Evolutionary conservation across 2,797 vertebrate species (phyloP), one percentile per base, ranked within the genome.

Genomic region (Falco columbarius): DNA sequence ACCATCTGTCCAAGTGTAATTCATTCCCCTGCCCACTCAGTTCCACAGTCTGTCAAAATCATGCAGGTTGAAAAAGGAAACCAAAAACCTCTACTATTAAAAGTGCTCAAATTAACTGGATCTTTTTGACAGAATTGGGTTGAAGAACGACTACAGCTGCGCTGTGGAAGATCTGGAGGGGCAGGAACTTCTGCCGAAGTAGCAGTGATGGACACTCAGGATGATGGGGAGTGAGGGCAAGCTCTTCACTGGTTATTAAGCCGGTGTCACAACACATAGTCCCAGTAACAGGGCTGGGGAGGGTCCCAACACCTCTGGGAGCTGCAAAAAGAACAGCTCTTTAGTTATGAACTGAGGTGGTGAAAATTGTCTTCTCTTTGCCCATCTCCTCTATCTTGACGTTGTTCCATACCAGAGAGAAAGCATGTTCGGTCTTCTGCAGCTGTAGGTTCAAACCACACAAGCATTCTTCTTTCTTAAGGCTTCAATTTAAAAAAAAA

Each of bases 41-140:
- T 80, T 92, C 93, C 63, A 66, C 95, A 84, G 95, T 96, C 95
- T 96, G 95, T 96, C 92, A 96, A 75, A 95, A 92, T 19, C 86
- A 92, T 44, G 76, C 95, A 93, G 94, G 83, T 24, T 52, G 19
- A 42, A 18, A 49, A 74, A 79, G 32, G 73, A 88, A 96, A 86
- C 42, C 65, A 89, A 81, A 90, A 72, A 1, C 24, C 29, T 75
- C 86, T 32, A 6, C 91, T 93, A 84, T 58, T 54, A 38, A 65
- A 86, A 90, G 72, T 29, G n/a, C n/a, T 65, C 3, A 13, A n/a
- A 88, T 88, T 81, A 68, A 59, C 59, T 65, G 85, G 61, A 86
- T 91, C 68, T 74, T 72, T 81, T 55, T 95, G 95, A 96, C 96
- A 94, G 95, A 96, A 95, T 5, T 89, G 90, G 94, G 94, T 95